phyloP scores from a whole-genome alignment of 2,113 vertebrate genomes.

The Suricata suricatta region DNA sequence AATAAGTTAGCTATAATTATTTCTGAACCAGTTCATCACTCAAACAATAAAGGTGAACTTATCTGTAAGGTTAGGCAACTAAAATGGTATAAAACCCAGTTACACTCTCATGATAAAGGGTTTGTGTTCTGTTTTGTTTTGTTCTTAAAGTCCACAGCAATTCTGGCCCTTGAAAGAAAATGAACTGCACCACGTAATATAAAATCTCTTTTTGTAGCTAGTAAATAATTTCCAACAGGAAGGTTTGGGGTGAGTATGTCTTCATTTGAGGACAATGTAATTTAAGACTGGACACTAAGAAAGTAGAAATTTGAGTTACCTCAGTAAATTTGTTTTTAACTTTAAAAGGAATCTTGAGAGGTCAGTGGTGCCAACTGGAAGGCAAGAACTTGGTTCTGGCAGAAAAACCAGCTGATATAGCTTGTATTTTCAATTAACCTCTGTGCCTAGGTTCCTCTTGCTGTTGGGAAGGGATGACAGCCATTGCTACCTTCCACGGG shows the following conservation, averaged over 20 bases:
- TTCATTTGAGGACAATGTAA: not conserved
- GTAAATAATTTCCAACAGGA: conserved; percentile 20
- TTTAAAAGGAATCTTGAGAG: not conserved
- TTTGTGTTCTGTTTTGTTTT: not conserved
- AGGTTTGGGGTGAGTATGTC: not conserved
- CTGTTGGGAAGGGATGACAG: not conserved
- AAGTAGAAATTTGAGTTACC: conserved; percentile 12
- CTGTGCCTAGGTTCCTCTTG: conserved; percentile 1
- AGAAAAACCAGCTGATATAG: not conserved
- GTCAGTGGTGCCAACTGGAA: not conserved
- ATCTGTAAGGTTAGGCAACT: not conserved
- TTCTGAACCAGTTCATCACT: not conserved
- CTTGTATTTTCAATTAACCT: conserved; percentile 31
- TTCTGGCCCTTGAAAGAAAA: not conserved
- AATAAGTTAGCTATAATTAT: conserved; percentile 12
- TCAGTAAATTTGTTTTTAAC: conserved; percentile 46
- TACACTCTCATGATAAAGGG: not conserved
- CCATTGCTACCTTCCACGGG: conserved; percentile 10
- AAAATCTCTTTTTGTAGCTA: conserved; percentile 3
- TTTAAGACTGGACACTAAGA: not conserved
- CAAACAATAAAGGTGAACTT: conserved; percentile 39
- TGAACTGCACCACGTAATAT: not conserved
- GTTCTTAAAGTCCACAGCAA: not conserved
- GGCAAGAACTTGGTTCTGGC: not conserved
- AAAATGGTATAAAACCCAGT: not conserved